Conservation (phyloP, 2,113 vertebrate species). For the Mustela lutreola region DNA sequence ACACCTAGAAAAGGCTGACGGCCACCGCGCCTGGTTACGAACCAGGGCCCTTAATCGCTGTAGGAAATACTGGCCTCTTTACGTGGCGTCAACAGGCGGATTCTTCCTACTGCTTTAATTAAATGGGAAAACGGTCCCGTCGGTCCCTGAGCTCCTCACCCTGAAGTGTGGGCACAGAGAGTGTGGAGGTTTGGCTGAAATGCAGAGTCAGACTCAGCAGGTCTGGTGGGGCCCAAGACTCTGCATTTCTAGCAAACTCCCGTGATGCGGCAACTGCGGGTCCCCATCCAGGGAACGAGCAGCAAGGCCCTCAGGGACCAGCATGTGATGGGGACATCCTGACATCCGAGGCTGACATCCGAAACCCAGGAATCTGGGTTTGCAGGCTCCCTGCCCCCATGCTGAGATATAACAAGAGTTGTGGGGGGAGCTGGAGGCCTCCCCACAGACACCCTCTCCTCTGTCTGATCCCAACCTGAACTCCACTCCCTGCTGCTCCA, state of each 20-base stretch:
- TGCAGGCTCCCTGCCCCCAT: rapidly evolving
- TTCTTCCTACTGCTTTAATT: too few species aligned
- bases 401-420: background rate
- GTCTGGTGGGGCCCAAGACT: rapidly evolving
- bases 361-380: too few species aligned
- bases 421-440: too few species aligned
- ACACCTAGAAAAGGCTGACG: background rate
- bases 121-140: background rate
- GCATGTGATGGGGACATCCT: background rate
- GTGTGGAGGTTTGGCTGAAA: background rate
- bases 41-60: rapidly evolving
- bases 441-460: background rate
- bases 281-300: rapidly evolving
- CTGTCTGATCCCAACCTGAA: background rate
- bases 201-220: background rate
- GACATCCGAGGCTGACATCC: background rate
- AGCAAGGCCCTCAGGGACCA: background rate
- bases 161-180: rapidly evolving
- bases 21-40: background rate
- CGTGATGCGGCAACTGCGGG: rapidly evolving
- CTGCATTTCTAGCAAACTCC: background rate
- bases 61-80: background rate
- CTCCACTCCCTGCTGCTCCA: background rate
- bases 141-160: too few species aligned
- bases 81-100: background rate